Percentiles rank a stretch among this genome's conserved stretches.
Evolutionary conservation across 1,140 invertebrate genomes (phyloP).

Genomic region (Cydia pomonella): DNA sequence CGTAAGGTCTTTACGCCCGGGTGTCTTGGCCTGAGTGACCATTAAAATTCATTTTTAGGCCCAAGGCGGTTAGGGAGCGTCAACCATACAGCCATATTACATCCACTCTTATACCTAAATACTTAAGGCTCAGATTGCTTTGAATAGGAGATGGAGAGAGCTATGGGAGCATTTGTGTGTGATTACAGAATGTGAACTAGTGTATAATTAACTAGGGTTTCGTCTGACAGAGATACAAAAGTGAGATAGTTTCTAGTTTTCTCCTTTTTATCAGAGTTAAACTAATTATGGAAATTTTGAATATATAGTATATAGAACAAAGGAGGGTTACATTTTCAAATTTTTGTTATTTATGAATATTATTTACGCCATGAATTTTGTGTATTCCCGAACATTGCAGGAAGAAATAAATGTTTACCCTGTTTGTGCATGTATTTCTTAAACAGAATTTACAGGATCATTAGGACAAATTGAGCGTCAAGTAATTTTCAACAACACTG

Average conservation of each 20-base stretch:
- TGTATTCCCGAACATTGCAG: no score
- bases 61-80: constrained; percentile 1
- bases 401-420: no score
- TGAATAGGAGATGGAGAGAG: neutral
- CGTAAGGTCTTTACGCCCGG: constrained; percentile 13
- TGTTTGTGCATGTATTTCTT: no score
- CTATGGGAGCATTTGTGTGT: neutral
- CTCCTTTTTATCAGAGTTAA: neutral
- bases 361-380: no score
- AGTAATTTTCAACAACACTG: no score
- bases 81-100: neutral
- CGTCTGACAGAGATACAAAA: neutral
- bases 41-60: constrained; percentile 25
- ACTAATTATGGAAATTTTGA: neutral
- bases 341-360: no score
- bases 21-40: constrained; percentile 16
- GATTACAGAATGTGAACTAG: constrained; percentile 9
- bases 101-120: neutral
- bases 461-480: no score
- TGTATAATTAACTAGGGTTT: constrained; percentile 2
- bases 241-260: no score
- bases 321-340: no score
- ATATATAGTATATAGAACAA: no score
- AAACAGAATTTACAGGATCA: no score
- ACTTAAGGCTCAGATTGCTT: neutral